Evolutionary conservation across 2,797 vertebrate genomes (phyloP), one percentile per base, ranked within the genome.

Genomic region (Denticeps clupeoides): DNA sequence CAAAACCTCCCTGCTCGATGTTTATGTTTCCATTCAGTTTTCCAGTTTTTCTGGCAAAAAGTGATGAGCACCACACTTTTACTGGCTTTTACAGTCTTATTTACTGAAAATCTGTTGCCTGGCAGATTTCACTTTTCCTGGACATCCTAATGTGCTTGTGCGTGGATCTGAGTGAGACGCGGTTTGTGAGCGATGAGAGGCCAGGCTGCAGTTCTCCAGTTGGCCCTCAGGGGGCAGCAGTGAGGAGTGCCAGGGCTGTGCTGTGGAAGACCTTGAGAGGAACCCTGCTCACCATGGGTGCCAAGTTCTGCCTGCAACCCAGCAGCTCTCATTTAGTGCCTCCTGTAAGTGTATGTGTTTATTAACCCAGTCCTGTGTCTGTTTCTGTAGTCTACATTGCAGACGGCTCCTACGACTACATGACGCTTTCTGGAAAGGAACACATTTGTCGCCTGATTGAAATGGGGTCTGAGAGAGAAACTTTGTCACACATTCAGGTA

Each of bases 121-220:
- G 45, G 9, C 67, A 98, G 94, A 70, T 97, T 5, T 95, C 92
- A 21, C 84, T 97, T 11, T 98, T 94, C 80, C 82, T 97, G n/a
- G 93, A 98, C 62, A 45, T 97, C n/a, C 42, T 98, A 53, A 81
- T 88, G 65, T 89, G 87, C 65, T 87, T 97, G 75, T 93, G 91
- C 35, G 68, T 41, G 5, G 83, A 85, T 4, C 18, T 85, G 61
- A 82, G 56, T 0, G 68, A 72, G 72, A 75, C 83, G 3, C 74
- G 68, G 42, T 97, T 92, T 54, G 65, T 97, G 40, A 68, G 47
- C 1, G 79, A 79, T 28, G 59, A 64, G 7, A 47, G 79, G 44
- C 52, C 38, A 0, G 58, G 79, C 45, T 78, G 79, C 40, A 60
- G 67, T 53, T 77, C 75, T 0, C 47, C 69, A 0, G 44, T 33